phyloP scores from a whole-genome alignment of 2,113 vertebrate species.

The Scytalopus superciliaris region DNA sequence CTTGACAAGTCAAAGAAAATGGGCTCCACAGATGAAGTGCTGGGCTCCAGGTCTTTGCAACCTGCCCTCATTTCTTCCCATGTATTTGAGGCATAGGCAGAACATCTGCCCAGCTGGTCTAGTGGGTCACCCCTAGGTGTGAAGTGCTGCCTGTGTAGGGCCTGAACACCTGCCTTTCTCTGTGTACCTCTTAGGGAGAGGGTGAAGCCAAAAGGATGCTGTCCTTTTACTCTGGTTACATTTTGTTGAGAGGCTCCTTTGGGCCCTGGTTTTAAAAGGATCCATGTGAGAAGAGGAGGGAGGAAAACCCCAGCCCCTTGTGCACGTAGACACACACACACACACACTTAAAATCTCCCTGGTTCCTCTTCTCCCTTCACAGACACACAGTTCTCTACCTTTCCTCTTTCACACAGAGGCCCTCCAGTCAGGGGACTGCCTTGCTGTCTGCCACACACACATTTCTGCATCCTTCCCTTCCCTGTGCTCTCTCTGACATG shows the following conservation, averaged over 20 bases:
- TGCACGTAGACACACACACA: neutral
- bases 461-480: neutral
- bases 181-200: neutral
- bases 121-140: neutral
- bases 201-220: neutral
- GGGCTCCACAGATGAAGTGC: neutral
- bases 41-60: neutral
- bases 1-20: neutral
- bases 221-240: neutral
- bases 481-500: rapidly evolving
- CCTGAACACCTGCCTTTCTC: neutral
- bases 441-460: neutral
- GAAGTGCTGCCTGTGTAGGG: neutral
- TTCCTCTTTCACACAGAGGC: neutral
- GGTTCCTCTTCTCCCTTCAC: neutral
- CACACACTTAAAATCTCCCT: neutral
- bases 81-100: neutral
- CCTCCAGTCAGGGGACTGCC: neutral
- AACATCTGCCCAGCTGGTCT: neutral
- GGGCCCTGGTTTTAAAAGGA: neutral
- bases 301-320: neutral
- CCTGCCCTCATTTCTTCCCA: neutral
- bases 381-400: neutral
- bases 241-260: neutral
- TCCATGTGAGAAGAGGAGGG: neutral